phyloP scores from a whole-genome alignment of 2,113 vertebrate genomes.

The Dendrocopos noguchii region DNA sequence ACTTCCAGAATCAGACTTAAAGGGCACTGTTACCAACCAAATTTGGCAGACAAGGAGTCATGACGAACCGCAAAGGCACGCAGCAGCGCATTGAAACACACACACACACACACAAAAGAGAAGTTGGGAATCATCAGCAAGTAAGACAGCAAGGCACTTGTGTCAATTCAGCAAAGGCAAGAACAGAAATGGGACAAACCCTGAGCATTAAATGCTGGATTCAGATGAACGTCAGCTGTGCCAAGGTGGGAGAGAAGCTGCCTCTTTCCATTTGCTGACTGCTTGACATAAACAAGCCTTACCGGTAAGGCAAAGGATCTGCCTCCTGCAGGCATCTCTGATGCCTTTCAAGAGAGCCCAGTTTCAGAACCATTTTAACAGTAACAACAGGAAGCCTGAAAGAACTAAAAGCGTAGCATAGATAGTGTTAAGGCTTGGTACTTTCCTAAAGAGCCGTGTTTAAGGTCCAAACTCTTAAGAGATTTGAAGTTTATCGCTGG shows the following conservation, averaged over 20 bases:
- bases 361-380: background rate
- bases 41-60: slow-evolving; percentile 47
- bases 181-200: slow-evolving; percentile 4
- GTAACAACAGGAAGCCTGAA: background rate
- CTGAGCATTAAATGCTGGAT: background rate
- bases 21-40: slow-evolving; percentile 53
- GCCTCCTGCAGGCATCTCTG: background rate
- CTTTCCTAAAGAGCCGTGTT: background rate
- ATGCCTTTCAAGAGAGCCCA: background rate
- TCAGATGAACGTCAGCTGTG: background rate
- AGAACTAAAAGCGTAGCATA: background rate
- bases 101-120: too few relatives aligned
- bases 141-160: background rate
- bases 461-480: background rate
- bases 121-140: slow-evolving; percentile 47
- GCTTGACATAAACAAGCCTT: background rate
- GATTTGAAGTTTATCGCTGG: background rate
- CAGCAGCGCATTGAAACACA: background rate
- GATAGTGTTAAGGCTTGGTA: rapidly evolving
- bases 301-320: background rate
- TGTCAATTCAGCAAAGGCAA: background rate
- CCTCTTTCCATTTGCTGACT: background rate
- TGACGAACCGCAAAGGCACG: slow-evolving; percentile 64
- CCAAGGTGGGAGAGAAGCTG: background rate
- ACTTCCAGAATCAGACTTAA: slow-evolving; percentile 54